Conservation (phyloP, 2,113 vertebrate species). For the Trochalopteron elliotii region DNA sequence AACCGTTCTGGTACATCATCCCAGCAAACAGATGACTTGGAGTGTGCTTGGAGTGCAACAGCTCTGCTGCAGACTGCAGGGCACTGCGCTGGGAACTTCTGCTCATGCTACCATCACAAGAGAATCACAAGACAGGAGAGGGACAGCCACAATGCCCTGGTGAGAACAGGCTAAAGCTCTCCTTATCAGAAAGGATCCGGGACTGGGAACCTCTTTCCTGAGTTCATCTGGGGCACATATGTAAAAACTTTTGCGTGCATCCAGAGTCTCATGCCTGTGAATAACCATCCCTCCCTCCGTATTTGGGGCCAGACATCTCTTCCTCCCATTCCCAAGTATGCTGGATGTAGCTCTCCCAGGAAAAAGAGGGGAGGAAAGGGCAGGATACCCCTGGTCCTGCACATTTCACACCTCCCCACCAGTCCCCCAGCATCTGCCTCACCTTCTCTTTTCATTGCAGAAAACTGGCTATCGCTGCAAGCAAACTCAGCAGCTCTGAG, state of each 20-base stretch:
- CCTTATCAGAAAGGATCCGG: not conserved
- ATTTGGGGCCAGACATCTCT: not conserved
- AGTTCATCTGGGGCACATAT: conserved; percentile 42
- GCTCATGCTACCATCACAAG: conserved; percentile 15
- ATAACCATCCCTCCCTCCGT: not conserved
- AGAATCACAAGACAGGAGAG: not conserved
- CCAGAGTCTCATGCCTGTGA: not conserved
- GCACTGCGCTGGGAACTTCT: not conserved
- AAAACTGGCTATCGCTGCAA: not conserved
- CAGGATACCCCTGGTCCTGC: not conserved
- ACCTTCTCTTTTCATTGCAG: not conserved
- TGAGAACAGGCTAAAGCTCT: not conserved
- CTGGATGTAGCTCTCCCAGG: not conserved
- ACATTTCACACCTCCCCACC: not conserved
- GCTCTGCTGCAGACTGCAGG: not conserved
- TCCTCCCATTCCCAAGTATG: not conserved
- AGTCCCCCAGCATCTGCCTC: not conserved
- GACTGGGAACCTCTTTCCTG: not conserved
- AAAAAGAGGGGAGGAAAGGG: not conserved
- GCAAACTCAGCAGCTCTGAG: not conserved
- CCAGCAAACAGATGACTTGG: not conserved
- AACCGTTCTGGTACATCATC: not conserved
- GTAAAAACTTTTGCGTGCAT: not conserved
- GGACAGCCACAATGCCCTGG: not conserved
- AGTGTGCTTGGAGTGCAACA: rapidly evolving